These are phyloP conservation scores for Cebus imitator DNA, from an alignment of 2,113 vertebrate genomes.

Conservation along the genomic window DNA sequence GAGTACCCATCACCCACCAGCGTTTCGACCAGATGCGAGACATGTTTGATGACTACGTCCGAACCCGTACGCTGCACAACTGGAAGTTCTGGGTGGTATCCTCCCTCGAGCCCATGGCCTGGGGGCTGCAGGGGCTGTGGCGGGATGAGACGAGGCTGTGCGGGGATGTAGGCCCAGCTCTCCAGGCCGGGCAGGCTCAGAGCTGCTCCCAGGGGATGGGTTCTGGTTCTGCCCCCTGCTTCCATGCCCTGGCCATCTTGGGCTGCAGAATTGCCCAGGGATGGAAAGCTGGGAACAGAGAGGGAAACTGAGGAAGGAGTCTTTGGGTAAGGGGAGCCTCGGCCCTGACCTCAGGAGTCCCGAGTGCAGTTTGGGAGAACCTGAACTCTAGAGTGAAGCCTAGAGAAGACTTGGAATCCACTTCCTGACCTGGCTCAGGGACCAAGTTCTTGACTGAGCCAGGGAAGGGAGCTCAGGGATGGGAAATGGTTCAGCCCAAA, in stretches of 20 bases:
- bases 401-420: neutral
- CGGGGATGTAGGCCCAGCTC: neutral
- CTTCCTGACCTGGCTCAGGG: neutral
- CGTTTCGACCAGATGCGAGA: conserved; percentile 96
- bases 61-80: conserved; percentile 92
- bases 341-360: neutral
- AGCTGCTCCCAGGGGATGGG: neutral
- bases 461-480: neutral
- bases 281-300: neutral
- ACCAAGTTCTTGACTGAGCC: neutral
- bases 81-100: conserved; percentile 99
- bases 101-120: conserved; percentile 61
- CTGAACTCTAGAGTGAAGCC: neutral
- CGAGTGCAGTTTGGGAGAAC: neutral
- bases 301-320: neutral
- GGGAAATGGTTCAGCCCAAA: neutral
- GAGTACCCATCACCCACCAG: conserved; percentile 95
- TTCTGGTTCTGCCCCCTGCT: neutral
- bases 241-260: neutral
- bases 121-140: neutral
- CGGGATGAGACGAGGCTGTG: neutral
- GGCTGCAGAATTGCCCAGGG: neutral
- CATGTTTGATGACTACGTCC: conserved; percentile 94
- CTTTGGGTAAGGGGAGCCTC: too few species aligned
- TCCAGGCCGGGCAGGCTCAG: neutral